Base-by-base conservation (phyloP, 2,113 vertebrate genomes). In the Polypterus bichir region DNA sequence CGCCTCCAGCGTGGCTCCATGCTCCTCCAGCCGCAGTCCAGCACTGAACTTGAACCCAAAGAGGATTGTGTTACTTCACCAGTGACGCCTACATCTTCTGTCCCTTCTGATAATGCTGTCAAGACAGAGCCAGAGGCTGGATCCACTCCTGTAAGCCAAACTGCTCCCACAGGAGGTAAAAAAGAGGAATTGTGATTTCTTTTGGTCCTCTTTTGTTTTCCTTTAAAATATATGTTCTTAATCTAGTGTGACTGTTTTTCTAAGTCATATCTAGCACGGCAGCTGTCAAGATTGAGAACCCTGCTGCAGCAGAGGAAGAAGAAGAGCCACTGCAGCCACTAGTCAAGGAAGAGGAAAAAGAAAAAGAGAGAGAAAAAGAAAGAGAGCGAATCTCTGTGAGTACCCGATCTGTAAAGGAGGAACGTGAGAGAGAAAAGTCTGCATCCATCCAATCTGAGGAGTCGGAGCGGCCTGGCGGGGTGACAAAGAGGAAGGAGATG, bases 11-110 rank as follows among this genome's bases (percentile, higher is more conserved):
- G 91, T 66, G 90, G 92, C 47, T 92, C 76, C 59, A 71, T 83
- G 64, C 78, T 93, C 57, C 77, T 96, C n/a, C 92, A 93, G 51
- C 91, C 93, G 6, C 93, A 95, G 79, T 95, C 92, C 3, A 96
- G 92, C 69, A 91, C 88, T 1, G 93, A 97, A 66, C 69, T 82
- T 57, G 93, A 97, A 2, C 62, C 88, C 51, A 94, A 94, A 66
- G 93, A 97, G 45, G 94, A 97, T 27, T 27, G 27, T 66, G 81
- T 71, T 0, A 63, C 74, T 60, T 88, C 82, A 59, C 79, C 78
- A 9, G 63, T 73, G 0, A 76, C 70, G 1, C 63, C 77, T 27
- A 27, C 27, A 27, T 27, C 27, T 9, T 70, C 77, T 2, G 59
- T 80, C 71, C 47, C 69, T 54, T 59, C 88, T 73, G 79, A 82